phyloP scores from a whole-genome alignment of 2,888 invertebrate species.

The Standfussiana lucernea region DNA sequence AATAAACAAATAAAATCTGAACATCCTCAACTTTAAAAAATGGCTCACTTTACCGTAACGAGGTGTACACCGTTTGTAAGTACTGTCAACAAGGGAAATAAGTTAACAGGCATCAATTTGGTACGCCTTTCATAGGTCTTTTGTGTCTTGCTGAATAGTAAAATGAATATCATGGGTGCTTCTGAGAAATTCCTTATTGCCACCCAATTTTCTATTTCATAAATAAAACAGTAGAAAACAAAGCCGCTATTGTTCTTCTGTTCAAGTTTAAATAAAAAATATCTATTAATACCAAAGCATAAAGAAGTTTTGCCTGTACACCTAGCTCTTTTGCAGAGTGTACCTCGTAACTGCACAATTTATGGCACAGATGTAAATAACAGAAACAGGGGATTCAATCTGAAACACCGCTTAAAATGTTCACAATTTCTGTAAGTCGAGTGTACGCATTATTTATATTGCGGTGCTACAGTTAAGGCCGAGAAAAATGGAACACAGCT shows the following conservation, averaged over 20 bases:
- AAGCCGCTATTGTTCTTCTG: neutral
- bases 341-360: constrained; percentile 50
- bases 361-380: constrained; percentile 57
- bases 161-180: neutral
- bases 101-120: neutral
- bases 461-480: constrained; percentile 52
- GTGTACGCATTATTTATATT: constrained; percentile 71
- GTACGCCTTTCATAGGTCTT: neutral
- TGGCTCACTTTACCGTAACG: constrained; percentile 55
- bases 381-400: constrained; percentile 49
- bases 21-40: constrained; percentile 41
- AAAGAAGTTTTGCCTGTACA: neutral
- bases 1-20: constrained; percentile 54
- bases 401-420: constrained; percentile 61
- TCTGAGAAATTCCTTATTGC: neutral
- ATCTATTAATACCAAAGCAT: neutral
- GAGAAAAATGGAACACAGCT: constrained; percentile 6
- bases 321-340: neutral
- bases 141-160: neutral
- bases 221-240: neutral
- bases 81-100: constrained; percentile 14
- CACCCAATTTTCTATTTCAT: neutral
- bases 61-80: constrained; percentile 37
- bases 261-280: neutral
- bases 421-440: constrained; percentile 72